These are phyloP conservation scores for Riparia riparia DNA, from an alignment of 2,113 vertebrate genomes.

Conservation along the genomic window DNA sequence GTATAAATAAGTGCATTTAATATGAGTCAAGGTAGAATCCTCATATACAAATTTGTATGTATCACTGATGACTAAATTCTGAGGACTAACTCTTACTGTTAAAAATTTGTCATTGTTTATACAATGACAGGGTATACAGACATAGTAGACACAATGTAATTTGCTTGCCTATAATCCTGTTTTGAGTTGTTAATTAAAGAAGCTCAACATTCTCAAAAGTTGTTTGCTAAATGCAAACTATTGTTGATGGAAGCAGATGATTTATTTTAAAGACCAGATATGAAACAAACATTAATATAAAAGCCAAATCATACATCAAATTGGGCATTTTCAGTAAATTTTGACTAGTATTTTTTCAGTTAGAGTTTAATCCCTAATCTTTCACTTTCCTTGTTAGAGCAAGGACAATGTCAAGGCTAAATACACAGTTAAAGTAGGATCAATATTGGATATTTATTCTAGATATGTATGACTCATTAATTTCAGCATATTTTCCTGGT, in stretches of 20 bases:
- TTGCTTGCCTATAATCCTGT: neutral
- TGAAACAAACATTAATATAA: neutral
- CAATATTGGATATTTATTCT: conserved; percentile 51
- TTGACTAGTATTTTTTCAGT: conserved; percentile 3
- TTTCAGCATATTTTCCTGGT: conserved; percentile 47
- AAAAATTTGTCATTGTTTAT: neutral
- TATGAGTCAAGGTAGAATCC: neutral
- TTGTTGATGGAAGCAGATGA: neutral
- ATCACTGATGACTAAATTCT: neutral
- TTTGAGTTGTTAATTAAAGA: neutral
- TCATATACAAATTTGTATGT: neutral
- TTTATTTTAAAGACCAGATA: neutral
- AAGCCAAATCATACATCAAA: neutral
- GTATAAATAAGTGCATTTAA: neutral
- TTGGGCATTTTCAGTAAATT: conserved; percentile 1
- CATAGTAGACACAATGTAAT: neutral
- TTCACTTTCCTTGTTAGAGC: conserved; percentile 57
- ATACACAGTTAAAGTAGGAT: conserved; percentile 48
- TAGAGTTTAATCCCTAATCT: conserved; percentile 63
- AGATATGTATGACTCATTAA: neutral
- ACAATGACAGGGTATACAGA: neutral
- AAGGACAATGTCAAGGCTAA: conserved; percentile 71
- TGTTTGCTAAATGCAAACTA: neutral
- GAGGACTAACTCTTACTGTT: neutral
- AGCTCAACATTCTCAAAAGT: neutral